These are phyloP conservation scores for Ceyx cyanopectus DNA, from an alignment of 2,113 vertebrate genomes.

Conservation along the genomic window DNA sequence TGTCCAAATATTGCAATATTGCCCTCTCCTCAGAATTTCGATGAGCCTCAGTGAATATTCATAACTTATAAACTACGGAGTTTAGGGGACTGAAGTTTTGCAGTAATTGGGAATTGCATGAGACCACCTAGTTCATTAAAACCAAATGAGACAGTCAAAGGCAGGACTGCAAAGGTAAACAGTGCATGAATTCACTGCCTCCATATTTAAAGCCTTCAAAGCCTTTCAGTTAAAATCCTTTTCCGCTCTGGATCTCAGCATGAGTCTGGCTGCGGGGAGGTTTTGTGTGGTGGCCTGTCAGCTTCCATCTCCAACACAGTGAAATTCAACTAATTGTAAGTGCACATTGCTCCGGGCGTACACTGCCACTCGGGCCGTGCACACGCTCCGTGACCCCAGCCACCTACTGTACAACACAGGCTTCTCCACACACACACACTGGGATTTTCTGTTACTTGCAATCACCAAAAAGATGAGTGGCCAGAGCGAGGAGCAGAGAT, in stretches of 20 bases:
- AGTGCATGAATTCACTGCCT: constrained; percentile 68
- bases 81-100: neutral
- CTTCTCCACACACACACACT: neutral
- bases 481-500: neutral
- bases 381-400: neutral
- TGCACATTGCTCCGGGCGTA: constrained; percentile 51
- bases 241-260: constrained; percentile 68
- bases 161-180: constrained; percentile 48
- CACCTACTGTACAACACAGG: neutral
- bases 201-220: constrained; percentile 55
- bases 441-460: neutral
- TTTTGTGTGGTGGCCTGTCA: constrained; percentile 74
- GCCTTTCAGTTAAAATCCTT: constrained; percentile 69
- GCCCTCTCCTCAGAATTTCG: neutral
- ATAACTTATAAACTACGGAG: neutral
- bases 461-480: neutral
- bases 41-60: neutral
- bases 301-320: constrained; percentile 74
- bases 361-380: neutral
- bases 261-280: constrained; percentile 69
- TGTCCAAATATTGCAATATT: neutral
- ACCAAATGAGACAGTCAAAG: constrained; percentile 57
- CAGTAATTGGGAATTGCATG: constrained; percentile 8
- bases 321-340: constrained; percentile 75
- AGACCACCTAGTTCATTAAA: constrained; percentile 67